These are phyloP conservation scores for Chaetorhynchus papuensis DNA, from an alignment of 2,113 vertebrate species.

Conservation along the genomic window DNA sequence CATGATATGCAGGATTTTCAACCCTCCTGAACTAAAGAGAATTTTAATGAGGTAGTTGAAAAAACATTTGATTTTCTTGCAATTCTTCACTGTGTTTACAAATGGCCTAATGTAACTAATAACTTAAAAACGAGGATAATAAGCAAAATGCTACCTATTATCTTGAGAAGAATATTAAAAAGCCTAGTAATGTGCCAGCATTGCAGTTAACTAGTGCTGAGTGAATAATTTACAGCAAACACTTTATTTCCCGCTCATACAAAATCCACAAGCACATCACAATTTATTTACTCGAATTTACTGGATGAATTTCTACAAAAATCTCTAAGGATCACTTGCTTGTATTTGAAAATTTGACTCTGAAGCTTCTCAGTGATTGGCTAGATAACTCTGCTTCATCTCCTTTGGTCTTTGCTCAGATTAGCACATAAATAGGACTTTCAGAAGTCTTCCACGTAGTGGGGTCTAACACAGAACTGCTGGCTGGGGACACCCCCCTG, in stretches of 20 bases:
- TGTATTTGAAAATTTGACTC: constrained; percentile 29
- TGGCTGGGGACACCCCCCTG: background rate
- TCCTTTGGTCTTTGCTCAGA: background rate
- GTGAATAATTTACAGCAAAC: constrained; percentile 55
- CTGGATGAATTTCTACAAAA: background rate
- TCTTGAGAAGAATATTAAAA: constrained; percentile 45
- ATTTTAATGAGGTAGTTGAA: constrained; percentile 27
- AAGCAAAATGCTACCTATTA: constrained; percentile 53
- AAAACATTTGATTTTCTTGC: constrained; percentile 58
- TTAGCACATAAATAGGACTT: background rate
- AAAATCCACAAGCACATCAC: constrained; percentile 40
- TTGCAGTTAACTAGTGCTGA: constrained; percentile 47
- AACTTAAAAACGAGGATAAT: constrained; percentile 52
- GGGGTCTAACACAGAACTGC: background rate
- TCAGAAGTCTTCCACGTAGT: background rate
- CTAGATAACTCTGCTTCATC: background rate
- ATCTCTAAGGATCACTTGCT: constrained; percentile 20
- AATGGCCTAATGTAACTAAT: constrained; percentile 51
- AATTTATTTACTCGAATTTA: constrained; percentile 25
- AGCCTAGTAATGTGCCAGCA: background rate
- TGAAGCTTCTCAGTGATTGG: background rate
- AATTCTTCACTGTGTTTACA: constrained; percentile 43
- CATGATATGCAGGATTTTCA: constrained; percentile 10
- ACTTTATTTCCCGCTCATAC: constrained; percentile 27
- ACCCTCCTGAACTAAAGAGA: constrained; percentile 5